A percentile compares a stretch with the other conserved stretches of the same genome.
phyloP scores from a whole-genome alignment of 2,888 invertebrate species.

The Perizoma flavofasciatum region DNA sequence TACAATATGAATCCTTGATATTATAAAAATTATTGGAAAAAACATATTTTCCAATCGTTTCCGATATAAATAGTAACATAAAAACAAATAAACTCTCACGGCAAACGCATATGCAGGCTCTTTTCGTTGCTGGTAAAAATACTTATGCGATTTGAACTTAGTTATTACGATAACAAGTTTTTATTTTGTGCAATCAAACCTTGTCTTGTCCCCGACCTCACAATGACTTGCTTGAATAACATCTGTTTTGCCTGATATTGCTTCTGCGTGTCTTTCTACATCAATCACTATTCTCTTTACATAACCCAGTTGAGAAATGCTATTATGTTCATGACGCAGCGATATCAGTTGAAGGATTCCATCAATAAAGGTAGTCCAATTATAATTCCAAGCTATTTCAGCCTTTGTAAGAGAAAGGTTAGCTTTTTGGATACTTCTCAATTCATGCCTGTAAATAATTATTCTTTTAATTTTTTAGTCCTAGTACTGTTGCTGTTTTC shows the following conservation, averaged over 20 bases:
- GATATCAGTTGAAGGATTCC: slow-evolving; percentile 90
- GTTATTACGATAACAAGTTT: too few relatives aligned
- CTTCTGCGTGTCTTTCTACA: slow-evolving; percentile 31
- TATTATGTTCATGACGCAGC: slow-evolving; percentile 84
- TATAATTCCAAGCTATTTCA: slow-evolving; percentile 85
- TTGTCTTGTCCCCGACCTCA: slow-evolving; percentile 38
- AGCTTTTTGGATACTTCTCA: slow-evolving; percentile 50
- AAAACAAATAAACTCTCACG: too few relatives aligned
- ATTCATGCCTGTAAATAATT: slow-evolving; percentile 48
- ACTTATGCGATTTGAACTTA: too few relatives aligned
- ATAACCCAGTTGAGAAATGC: slow-evolving; percentile 84
- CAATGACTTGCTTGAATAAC: slow-evolving; percentile 1
- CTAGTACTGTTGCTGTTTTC: too few relatives aligned
- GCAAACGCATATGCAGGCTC: too few relatives aligned
- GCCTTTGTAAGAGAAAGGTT: slow-evolving; percentile 55
- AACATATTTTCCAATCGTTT: too few relatives aligned
- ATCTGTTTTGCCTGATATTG: background rate
- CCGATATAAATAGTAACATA: too few relatives aligned
- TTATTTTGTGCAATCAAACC: slow-evolving; percentile 38
- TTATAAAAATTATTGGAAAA: too few relatives aligned
- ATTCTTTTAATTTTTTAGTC: background rate
- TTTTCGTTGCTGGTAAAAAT: too few relatives aligned
- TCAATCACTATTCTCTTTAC: slow-evolving; percentile 54
- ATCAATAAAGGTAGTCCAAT: slow-evolving; percentile 93
- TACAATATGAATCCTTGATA: too few relatives aligned